A percentile compares a stretch with the other conserved stretches of the same genome.
Conservation (phyloP, 2,888 invertebrate genomes). For the Hydrotaea diabolus region DNA sequence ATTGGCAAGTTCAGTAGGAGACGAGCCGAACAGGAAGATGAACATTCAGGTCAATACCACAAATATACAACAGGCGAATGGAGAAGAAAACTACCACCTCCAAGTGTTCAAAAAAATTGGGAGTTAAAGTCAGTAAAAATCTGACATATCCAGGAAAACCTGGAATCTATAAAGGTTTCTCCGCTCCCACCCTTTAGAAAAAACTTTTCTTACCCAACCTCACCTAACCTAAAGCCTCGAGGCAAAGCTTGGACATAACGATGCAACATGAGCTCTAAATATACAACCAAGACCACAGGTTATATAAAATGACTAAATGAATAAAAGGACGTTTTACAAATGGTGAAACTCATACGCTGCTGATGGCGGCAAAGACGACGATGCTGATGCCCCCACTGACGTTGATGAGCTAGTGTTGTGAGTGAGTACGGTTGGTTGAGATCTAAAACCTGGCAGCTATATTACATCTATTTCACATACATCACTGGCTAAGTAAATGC, state of each 20-base stretch:
- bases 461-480: conserved; percentile 23
- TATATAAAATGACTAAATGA: conserved; percentile 1
- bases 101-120: too few relatives aligned
- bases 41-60: too few relatives aligned
- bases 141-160: too few relatives aligned
- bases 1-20: too few relatives aligned
- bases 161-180: too few relatives aligned
- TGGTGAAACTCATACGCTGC: not conserved
- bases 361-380: not conserved
- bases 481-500: conserved; percentile 29
- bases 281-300: not conserved
- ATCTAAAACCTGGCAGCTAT: not conserved
- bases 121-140: too few relatives aligned
- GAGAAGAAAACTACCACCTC: too few relatives aligned
- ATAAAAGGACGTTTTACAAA: conserved; percentile 4
- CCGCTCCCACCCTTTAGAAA: too few relatives aligned
- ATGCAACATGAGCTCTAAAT: not conserved
- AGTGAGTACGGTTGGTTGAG: not conserved
- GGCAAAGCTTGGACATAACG: not conserved
- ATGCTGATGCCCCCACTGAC: not conserved
- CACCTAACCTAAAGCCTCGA: too few relatives aligned
- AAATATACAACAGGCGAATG: too few relatives aligned
- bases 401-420: not conserved
- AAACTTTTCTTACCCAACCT: too few relatives aligned
- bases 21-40: too few relatives aligned